phyloP scores from a whole-genome alignment of 2,113 vertebrate genomes.

The Psittacara wagleri region DNA sequence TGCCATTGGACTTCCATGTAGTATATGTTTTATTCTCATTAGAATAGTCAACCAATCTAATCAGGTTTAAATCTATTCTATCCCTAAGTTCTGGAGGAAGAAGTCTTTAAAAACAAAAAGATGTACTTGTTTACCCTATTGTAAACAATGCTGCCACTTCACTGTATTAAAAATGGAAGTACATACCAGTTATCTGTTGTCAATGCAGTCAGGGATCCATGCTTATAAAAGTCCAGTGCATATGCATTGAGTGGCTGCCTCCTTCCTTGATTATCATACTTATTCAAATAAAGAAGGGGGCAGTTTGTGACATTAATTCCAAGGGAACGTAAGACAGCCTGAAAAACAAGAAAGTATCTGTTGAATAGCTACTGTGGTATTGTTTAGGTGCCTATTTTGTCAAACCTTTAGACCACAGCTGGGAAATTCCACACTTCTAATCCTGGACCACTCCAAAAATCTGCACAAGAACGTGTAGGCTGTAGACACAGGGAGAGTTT shows the following conservation, averaged over 20 bases:
- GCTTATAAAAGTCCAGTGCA: slow-evolving; percentile 73
- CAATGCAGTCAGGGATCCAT: slow-evolving; percentile 64
- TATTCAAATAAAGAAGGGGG: slow-evolving; percentile 44
- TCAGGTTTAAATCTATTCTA: not conserved
- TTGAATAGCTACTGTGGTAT: not conserved
- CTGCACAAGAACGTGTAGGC: not conserved
- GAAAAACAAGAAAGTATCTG: not conserved
- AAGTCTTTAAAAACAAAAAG: not conserved
- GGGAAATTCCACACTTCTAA: not conserved
- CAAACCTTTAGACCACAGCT: not conserved
- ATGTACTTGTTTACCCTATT: not conserved
- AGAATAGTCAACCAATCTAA: not conserved
- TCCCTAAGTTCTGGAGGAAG: not conserved
- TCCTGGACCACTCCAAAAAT: not conserved
- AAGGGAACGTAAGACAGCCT: slow-evolving; percentile 55
- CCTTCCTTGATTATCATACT: slow-evolving; percentile 47
- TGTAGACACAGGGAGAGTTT: not conserved
- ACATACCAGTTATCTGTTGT: slow-evolving; percentile 68
- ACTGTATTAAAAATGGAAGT: not conserved
- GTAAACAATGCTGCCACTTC: not conserved
- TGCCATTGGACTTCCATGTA: not conserved
- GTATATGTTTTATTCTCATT: not conserved
- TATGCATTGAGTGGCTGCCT: slow-evolving; percentile 67
- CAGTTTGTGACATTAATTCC: slow-evolving; percentile 37
- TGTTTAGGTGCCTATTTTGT: not conserved